Percentiles rank a stretch among this genome's conserved stretches.
Evolutionary conservation across 2,888 invertebrate species (phyloP).

Genomic region (Heteromurus nitidus): DNA sequence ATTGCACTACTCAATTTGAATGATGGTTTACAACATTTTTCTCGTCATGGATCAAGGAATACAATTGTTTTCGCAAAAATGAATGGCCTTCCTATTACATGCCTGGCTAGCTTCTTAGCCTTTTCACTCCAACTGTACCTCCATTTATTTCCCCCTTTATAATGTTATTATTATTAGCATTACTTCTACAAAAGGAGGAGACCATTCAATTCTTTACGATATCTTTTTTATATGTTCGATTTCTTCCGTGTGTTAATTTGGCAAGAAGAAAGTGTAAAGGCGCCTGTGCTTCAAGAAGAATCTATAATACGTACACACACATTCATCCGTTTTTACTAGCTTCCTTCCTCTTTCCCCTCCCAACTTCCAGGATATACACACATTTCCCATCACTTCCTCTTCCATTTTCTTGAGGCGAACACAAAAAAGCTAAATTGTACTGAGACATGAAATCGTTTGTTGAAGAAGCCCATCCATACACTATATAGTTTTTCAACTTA

Average conservation of each 20-base stretch:
- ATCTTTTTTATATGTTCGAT: too few species aligned
- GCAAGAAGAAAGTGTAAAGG: too few species aligned
- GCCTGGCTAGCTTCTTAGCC: background rate
- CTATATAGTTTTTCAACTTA: background rate
- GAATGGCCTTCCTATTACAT: background rate
- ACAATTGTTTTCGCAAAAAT: too few species aligned
- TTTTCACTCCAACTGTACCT: background rate
- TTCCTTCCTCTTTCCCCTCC: background rate
- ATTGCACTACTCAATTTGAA: background rate
- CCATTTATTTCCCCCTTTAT: background rate
- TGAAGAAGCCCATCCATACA: background rate
- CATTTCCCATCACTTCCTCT: conserved; percentile 18
- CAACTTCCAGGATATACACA: background rate
- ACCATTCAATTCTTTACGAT: too few species aligned
- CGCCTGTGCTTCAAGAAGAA: too few species aligned
- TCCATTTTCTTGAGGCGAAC: conserved; percentile 13
- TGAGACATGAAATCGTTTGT: conserved; percentile 27
- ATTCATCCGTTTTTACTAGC: too few species aligned
- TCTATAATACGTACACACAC: too few species aligned
- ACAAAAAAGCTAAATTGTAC: conserved; percentile 22
- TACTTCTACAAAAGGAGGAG: background rate
- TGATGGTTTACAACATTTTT: too few species aligned
- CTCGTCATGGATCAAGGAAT: too few species aligned
- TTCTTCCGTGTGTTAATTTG: too few species aligned
- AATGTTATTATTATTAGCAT: background rate